These are phyloP conservation scores for Dasyurus viverrinus DNA, from an alignment of 2,113 vertebrate genomes.

Conservation along the genomic window DNA sequence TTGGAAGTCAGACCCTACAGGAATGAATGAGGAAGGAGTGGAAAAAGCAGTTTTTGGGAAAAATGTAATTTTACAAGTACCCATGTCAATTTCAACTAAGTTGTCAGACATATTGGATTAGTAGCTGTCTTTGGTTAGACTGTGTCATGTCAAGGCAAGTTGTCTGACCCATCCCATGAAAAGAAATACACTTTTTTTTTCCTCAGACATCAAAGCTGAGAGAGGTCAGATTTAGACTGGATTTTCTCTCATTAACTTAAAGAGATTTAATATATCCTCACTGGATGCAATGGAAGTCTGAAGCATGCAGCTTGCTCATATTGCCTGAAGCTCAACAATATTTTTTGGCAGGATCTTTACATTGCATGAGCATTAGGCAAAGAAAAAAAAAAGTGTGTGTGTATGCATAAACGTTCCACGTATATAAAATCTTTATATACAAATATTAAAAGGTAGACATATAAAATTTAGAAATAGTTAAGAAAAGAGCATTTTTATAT, in stretches of 20 bases:
- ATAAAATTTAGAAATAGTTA: neutral
- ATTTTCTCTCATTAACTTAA: slow-evolving; percentile 33
- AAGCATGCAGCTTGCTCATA: neutral
- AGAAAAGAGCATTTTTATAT: neutral
- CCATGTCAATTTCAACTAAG: slow-evolving; percentile 63
- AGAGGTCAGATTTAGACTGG: slow-evolving; percentile 46
- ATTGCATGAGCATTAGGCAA: neutral
- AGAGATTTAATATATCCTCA: neutral
- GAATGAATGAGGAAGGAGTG: slow-evolving; percentile 39
- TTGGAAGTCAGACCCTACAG: slow-evolving; percentile 35
- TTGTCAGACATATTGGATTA: slow-evolving; percentile 51
- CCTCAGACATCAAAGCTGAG: slow-evolving; percentile 37
- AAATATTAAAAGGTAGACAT: neutral
- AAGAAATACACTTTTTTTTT: slow-evolving; percentile 60
- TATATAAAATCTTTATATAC: neutral
- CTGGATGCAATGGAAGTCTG: neutral
- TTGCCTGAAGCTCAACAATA: neutral
- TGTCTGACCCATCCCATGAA: slow-evolving; percentile 61
- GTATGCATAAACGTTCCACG: neutral
- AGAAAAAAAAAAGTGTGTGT: neutral
- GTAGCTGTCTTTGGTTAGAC: slow-evolving; percentile 66
- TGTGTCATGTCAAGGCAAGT: slow-evolving; percentile 38
- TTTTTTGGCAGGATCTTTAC: neutral
- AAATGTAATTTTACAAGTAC: slow-evolving; percentile 58
- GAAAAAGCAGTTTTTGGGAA: slow-evolving; percentile 59